Base-by-base conservation (phyloP, 2,113 vertebrate species). In the Falcunculus frontatus region DNA sequence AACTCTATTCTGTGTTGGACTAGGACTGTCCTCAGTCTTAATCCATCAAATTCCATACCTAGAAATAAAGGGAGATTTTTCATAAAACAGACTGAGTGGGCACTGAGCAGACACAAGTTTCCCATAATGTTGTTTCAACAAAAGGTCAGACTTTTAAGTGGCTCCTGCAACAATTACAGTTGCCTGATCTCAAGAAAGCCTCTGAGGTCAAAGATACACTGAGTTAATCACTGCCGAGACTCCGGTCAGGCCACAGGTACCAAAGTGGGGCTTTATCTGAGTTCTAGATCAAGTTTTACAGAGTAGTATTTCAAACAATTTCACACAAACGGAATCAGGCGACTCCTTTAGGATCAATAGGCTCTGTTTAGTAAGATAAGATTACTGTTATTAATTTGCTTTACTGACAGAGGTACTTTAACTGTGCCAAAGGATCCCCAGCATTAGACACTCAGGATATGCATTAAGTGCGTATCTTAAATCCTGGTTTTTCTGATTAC, bases 241-340 rank as follows among this genome's bases (percentile, higher is more conserved):
- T 95, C 95, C 94, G 88, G 91, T 90, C 55, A 53, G 63, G 91
- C 89, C 95, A 92, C 67, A 88, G 93, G 90, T 97, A 97, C 92
- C 65, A 60, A 94, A 97, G 90, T 62, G 93, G 60, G 82, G 89
- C 60, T 95, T 97, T 98, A 98, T 98, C 98, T 97, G 63, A 81
- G 79, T 60, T 97, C 77, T 77, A 95, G 91, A 98, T 98, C 97
- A 93, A 95, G 53, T 97, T 97, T 98, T 97, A 77, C 84, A 29
- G 96, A 96, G 82, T 97, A 95, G 93, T 91, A 94, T 98, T 98
- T 98, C 97, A 98, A 98, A 97, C 95, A 95, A 78, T 95, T 98
- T 98, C 96, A 98, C 97, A 98, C 95, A 98, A 98, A 98, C 55
- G 62, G 97, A 97, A 97, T 96, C 65, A 88, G 93, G 76, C 93